Percentiles rank a stretch among this genome's conserved stretches.
phyloP scores from a whole-genome alignment of 2,888 invertebrate genomes.

The Malacosoma neustria region DNA sequence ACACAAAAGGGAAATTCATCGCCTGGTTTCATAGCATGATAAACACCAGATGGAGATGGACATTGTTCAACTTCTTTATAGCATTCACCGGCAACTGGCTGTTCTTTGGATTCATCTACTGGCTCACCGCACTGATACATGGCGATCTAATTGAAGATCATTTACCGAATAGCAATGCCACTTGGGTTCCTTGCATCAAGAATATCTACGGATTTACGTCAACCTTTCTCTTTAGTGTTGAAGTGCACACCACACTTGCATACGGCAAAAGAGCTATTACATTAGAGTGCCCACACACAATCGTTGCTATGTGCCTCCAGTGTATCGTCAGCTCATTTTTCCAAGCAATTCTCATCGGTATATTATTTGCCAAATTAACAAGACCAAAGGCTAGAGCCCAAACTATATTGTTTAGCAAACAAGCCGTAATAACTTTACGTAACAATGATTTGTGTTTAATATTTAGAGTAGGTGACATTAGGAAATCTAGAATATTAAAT shows the following conservation, averaged over 20 bases:
- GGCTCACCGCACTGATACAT: conserved; percentile 90
- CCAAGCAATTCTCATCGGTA: conserved; percentile 87
- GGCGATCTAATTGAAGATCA: conserved; percentile 87
- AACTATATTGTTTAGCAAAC: conserved; percentile 93
- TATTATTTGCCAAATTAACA: conserved; percentile 96
- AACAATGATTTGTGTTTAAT: conserved; percentile 90
- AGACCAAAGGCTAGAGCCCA: conserved; percentile 95
- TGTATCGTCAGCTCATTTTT: conserved; percentile 94
- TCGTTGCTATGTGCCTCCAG: conserved; percentile 95
- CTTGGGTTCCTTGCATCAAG: conserved; percentile 90
- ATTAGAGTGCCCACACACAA: conserved; percentile 94
- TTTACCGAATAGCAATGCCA: conserved; percentile 64
- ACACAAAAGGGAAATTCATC: conserved; percentile 78
- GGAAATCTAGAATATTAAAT: conserved; percentile 95
- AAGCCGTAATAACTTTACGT: conserved; percentile 90
- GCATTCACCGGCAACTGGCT: conserved; percentile 93
- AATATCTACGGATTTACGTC: conserved; percentile 93
- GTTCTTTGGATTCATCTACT: conserved; percentile 92
- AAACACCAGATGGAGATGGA: conserved; percentile 94
- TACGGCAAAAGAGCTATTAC: conserved; percentile 91
- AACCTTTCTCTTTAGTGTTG: conserved; percentile 95
- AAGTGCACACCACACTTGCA: conserved; percentile 96
- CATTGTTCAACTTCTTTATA: conserved; percentile 86
- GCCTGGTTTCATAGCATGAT: conserved; percentile 89
- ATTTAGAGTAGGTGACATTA: conserved; percentile 96